These are phyloP conservation scores for Pyralis farinalis DNA, from an alignment of 2,888 invertebrate genomes.

Conservation along the genomic window DNA sequence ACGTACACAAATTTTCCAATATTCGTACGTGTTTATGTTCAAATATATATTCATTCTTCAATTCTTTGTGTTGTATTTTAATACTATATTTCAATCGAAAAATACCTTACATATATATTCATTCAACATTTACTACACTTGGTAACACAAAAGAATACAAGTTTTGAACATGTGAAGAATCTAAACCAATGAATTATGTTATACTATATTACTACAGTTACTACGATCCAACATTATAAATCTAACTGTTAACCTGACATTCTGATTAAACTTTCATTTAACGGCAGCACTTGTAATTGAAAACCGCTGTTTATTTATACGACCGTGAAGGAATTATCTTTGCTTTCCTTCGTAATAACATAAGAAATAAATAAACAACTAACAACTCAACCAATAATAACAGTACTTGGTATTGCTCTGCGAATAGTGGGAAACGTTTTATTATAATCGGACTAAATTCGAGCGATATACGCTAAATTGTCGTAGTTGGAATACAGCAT, in stretches of 20 bases:
- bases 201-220: no score
- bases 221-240: background rate
- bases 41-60: no score
- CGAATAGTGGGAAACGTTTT: slow-evolving; percentile 32
- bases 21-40: no score
- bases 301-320: slow-evolving; percentile 35
- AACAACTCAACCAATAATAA: slow-evolving; percentile 28
- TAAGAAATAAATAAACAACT: slow-evolving; percentile 18
- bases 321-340: slow-evolving; percentile 30
- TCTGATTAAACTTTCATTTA: slow-evolving; percentile 35
- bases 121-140: no score
- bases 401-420: slow-evolving; percentile 29
- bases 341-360: slow-evolving; percentile 22
- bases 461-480: slow-evolving; percentile 13
- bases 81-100: no score
- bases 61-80: no score
- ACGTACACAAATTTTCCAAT: no score
- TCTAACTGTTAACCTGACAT: slow-evolving; percentile 5
- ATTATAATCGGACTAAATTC: slow-evolving; percentile 42
- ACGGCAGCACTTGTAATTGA: slow-evolving; percentile 35
- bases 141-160: no score
- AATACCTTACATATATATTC: no score
- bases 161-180: no score
- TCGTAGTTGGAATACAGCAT: slow-evolving; percentile 1
- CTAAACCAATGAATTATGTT: no score